phyloP scores from a whole-genome alignment of 2,888 invertebrate genomes.

The Caenorhabditis uteleia region DNA sequence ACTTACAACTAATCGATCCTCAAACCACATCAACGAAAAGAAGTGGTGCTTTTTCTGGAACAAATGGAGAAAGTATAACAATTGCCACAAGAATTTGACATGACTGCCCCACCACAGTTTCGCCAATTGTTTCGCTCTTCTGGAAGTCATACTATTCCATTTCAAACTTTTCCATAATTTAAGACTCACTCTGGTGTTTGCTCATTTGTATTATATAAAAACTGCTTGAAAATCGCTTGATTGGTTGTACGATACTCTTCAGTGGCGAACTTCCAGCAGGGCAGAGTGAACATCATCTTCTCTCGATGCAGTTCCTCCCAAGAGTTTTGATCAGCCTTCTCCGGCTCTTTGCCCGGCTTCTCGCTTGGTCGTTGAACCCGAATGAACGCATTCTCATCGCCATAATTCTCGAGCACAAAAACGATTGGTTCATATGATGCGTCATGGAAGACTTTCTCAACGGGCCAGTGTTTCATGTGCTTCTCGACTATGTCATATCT shows the following conservation, averaged over 20 bases:
- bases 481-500: background rate
- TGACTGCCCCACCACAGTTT: background rate
- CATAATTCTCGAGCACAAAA: background rate
- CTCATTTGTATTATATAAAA: background rate
- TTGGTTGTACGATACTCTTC: background rate
- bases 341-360: background rate
- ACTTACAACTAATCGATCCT: background rate
- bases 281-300: background rate
- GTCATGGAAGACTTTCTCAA: background rate
- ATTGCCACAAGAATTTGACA: constrained; percentile 1
- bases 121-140: constrained; percentile 4
- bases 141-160: too few relatives aligned
- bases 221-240: background rate
- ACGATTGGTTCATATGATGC: background rate
- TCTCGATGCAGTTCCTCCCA: background rate
- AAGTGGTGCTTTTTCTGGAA: background rate
- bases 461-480: background rate
- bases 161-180: background rate
- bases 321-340: background rate
- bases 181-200: background rate
- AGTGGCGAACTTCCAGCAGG: background rate
- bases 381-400: background rate
- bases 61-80: constrained; percentile 1
- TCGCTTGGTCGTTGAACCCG: background rate
- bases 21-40: background rate